Base-by-base conservation (phyloP, 2,888 invertebrate genomes). In the Trissolcus brochymenae region DNA sequence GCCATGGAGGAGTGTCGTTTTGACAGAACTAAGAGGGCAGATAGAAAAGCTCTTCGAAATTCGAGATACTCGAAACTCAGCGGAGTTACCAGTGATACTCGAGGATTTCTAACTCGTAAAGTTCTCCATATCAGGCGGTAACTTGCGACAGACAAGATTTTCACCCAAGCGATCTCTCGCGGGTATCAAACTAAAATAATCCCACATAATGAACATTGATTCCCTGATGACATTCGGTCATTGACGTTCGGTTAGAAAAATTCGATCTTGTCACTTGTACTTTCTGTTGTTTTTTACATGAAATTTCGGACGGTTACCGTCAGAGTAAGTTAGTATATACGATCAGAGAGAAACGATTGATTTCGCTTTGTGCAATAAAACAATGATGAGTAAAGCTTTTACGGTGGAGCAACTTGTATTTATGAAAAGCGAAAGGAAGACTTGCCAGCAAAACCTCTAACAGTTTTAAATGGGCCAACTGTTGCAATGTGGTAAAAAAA, bases 401-500 rank as follows among this genome's bases (percentile, higher is more conserved):
- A 35, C 53, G 61, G 62, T 72, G 57, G 66, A 79, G 62, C 75
- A 79, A 79, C 80, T 83, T 81, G 81, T 79, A 81, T 81, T 85
- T 86, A 84, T 86, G 84, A 84, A 83, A 75, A 82, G 82, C 56
- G 53, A 85, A 82, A 82, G 80, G 77, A 81, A 78, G 73, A 74
- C 76, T 78, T 67, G 79, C 62, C 70, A 79, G 77, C 49, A 79
- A 35, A 79, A 68, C 59, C 66, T 75, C 71, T 77, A 60, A 68
- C 80, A 80, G 81, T 83, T 84, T 86, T 84, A 83, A 85, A 87
- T 84, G 81, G 82, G 84, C 87, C 87, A 87, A 87, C 87, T 87
- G 87, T 87, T 87, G 87, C 87, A 81, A 87, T 74, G 76, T 80
- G 79, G 79, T 83, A 85, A 86, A 87, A 21, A n/a, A 87, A 85